Evolutionary conservation across 2,113 vertebrate genomes (phyloP).

Genomic region (Megaceryle maxima): DNA sequence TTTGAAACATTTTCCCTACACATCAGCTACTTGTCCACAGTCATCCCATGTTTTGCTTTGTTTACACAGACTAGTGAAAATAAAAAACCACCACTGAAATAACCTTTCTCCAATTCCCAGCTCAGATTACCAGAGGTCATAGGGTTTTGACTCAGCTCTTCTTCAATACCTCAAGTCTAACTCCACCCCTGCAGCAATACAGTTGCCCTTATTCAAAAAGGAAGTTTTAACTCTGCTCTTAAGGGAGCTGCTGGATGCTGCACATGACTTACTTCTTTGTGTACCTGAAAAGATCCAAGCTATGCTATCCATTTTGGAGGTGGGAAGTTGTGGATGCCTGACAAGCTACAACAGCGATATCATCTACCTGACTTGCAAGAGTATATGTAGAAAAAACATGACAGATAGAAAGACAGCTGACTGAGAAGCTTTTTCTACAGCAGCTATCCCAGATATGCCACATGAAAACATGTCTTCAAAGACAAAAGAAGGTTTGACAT

Average conservation of each 20-base stretch:
- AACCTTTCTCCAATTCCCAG: neutral
- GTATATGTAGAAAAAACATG: neutral
- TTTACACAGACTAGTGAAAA: neutral
- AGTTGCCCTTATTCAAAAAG: neutral
- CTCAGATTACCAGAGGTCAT: neutral
- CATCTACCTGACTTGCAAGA: neutral
- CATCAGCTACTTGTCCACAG: neutral
- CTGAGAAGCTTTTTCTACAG: neutral
- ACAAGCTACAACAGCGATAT: neutral
- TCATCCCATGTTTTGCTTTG: neutral
- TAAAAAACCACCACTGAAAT: neutral
- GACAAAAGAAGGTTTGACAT: slow-evolving; percentile 9
- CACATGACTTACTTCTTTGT: neutral
- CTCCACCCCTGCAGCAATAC: neutral
- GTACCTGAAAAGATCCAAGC: neutral
- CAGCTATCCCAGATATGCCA: slow-evolving; percentile 30
- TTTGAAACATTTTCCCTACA: neutral
- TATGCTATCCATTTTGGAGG: neutral
- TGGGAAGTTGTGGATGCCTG: neutral
- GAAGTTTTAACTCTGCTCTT: neutral
- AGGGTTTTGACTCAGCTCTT: neutral
- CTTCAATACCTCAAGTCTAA: neutral
- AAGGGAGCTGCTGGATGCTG: neutral
- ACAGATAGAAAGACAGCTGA: neutral
- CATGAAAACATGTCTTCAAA: neutral